Base-by-base conservation (phyloP, 2,888 invertebrate genomes). In the Alcis repandata region DNA sequence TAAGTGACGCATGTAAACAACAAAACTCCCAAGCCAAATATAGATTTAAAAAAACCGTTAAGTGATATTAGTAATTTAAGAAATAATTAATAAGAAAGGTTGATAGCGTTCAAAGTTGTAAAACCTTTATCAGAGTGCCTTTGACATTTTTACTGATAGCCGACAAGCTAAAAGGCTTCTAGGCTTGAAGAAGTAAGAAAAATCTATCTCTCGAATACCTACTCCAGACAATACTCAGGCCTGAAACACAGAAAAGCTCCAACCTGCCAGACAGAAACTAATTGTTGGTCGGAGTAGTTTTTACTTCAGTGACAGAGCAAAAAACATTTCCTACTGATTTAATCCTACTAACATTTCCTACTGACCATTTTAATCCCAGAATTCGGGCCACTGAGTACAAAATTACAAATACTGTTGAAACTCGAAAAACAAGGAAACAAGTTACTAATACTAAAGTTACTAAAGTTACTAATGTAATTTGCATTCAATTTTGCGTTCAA, bases 401-500 rank as follows among this genome's bases (percentile, higher is more conserved):
- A 45, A 10, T 11, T 11, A 11, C n/a, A 45, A n/a, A 15, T 45
- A 46, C 6, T 20, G 51, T 22, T 46, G n/a, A 7, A 36, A 51
- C 9, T 13, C 32, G n/a, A 36, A 45, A 36, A 56, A 33, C 43
- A 33, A 56, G 43, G n/a, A 56, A 56, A 46, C 36, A 43, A 45
- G 9, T 17, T 54, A 11, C 27, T 27, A n/a, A n/a, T n/a, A n/a
- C n/a, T n/a, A n/a, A n/a, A n/a, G n/a, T n/a, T n/a, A n/a, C n/a
- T n/a, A n/a, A 43, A 45, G 9, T 17, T 43, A 11, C 27, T 17
- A 33, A 36, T 33, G 56, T 36, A 56, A 46, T 56, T 56, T 56
- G 56, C 33, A 45, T 56, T 45, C 32, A 33, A 56, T 32, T 20
- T 43, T 43, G 15, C 22, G 54, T 27, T 53, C 11, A 40, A 38